Evolutionary conservation across 2,888 invertebrate genomes (phyloP).

Genomic region (Mimas tiliae): DNA sequence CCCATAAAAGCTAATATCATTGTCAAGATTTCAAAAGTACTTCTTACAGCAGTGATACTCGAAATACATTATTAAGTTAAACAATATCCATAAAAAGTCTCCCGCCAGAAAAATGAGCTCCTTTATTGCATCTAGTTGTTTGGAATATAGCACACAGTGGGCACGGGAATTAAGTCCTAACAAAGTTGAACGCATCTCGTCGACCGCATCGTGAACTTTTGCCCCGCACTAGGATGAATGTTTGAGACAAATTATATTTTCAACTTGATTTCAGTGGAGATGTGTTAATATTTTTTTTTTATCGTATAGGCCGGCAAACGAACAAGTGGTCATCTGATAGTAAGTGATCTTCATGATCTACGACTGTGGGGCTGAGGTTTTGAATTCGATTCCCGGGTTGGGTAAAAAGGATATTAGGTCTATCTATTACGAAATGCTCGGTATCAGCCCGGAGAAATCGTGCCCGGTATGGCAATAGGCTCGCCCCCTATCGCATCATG

Average conservation of each 20-base stretch:
- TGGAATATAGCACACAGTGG: conserved; percentile 51
- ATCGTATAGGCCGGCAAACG: no score
- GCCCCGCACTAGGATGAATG: conserved; percentile 31
- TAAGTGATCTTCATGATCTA: no score
- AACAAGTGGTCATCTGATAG: no score
- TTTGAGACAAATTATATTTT: conserved; percentile 9
- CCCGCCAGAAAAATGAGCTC: conserved; percentile 46
- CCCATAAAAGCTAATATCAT: conserved; percentile 45
- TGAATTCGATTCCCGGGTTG: no score
- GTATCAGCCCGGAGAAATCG: no score
- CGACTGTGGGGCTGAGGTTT: no score
- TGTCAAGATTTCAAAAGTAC: conserved; percentile 13
- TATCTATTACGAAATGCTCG: no score
- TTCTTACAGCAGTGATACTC: conserved; percentile 21
- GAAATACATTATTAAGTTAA: conserved; percentile 37
- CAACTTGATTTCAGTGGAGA: background rate
- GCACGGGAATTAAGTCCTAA: conserved; percentile 50
- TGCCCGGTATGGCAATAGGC: no score
- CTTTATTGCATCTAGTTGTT: conserved; percentile 52
- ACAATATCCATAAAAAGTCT: conserved; percentile 47
- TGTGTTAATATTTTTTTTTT: no score
- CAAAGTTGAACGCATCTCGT: conserved; percentile 49
- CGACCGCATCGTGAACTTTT: conserved; percentile 36
- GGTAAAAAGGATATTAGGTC: no score
- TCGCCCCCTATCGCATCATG: no score